Conservation (phyloP, 2,113 vertebrate genomes). For the Megaceryle torquata region DNA sequence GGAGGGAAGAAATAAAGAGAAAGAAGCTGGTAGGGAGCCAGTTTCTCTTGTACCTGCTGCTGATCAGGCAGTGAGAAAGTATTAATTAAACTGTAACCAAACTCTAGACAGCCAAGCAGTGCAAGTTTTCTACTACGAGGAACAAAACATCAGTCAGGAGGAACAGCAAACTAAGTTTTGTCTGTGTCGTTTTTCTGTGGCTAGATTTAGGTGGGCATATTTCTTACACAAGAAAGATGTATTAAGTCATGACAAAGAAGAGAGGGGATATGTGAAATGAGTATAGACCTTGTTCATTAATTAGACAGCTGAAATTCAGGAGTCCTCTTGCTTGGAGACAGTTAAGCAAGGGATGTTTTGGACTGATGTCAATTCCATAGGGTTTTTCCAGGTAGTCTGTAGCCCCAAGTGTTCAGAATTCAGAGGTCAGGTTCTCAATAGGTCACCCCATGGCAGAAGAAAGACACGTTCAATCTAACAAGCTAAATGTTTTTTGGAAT, state of each 20-base stretch:
- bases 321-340: background rate
- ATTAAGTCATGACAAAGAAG: background rate
- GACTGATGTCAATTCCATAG: background rate
- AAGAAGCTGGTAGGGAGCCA: background rate
- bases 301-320: background rate
- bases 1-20: background rate
- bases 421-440: background rate
- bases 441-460: background rate
- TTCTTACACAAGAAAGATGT: background rate
- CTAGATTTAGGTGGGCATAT: rapidly evolving
- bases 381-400: background rate
- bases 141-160: background rate
- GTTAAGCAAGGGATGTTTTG: background rate
- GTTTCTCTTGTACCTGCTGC: background rate
- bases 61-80: background rate
- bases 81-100: background rate
- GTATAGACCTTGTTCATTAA: background rate
- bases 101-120: background rate
- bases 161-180: background rate
- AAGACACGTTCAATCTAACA: background rate
- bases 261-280: background rate
- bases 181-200: background rate
- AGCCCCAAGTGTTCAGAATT: background rate
- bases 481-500: background rate
- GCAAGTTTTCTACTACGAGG: background rate